Evolutionary conservation across 2,888 invertebrate genomes (phyloP).

Genomic region (Marronus borbonicus): DNA sequence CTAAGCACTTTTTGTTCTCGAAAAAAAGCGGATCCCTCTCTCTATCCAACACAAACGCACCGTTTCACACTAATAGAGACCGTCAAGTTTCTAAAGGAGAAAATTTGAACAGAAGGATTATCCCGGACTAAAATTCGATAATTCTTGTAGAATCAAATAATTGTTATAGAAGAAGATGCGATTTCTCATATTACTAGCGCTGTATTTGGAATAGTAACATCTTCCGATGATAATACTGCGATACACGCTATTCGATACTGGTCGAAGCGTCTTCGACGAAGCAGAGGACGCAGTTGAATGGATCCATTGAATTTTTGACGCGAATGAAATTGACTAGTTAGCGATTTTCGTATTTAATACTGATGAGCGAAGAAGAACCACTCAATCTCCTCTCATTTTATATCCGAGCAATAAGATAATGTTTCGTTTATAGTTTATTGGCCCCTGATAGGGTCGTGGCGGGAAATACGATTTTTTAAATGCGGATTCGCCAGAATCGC

Average conservation of each 20-base stretch:
- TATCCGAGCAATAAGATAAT: conserved; percentile 9
- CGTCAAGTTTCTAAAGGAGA: not conserved
- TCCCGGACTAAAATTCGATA: conserved; percentile 62
- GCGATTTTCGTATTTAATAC: conserved; percentile 34
- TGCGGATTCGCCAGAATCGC: not conserved
- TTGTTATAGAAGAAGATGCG: conserved; percentile 66
- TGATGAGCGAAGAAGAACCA: conserved; percentile 4
- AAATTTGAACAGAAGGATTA: conserved; percentile 6
- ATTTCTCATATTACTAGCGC: conserved; percentile 61
- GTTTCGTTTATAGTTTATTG: conserved; percentile 48
- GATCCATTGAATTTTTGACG: conserved; percentile 24
- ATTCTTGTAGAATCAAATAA: conserved; percentile 65
- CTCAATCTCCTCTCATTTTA: not conserved
- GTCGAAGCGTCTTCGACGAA: not conserved
- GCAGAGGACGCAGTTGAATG: conserved; percentile 5
- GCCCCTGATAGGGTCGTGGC: conserved; percentile 33
- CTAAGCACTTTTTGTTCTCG: not conserved
- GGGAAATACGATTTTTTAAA: conserved; percentile 42
- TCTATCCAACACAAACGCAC: not conserved
- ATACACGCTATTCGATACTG: not conserved
- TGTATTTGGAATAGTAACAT: not conserved
- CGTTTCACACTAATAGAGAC: not conserved
- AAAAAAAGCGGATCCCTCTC: not conserved
- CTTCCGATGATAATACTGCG: conserved; percentile 24
- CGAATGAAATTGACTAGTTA: conserved; percentile 15